Evolutionary conservation across 2,113 vertebrate genomes (phyloP).

Genomic region (Gymnogyps californianus): DNA sequence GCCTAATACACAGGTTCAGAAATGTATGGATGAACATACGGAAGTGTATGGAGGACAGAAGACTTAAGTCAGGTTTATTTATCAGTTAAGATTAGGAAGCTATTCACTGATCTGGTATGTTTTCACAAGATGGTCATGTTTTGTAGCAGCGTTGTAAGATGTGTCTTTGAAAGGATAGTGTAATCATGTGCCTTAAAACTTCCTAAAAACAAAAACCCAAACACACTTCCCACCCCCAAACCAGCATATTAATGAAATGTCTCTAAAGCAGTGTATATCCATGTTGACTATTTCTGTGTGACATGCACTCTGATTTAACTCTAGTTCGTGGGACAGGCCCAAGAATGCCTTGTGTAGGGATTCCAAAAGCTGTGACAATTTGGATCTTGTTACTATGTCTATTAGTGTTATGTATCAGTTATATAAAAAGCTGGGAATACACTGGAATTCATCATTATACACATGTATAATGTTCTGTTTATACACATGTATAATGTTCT

Average conservation of each 20-base stretch:
- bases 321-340: background rate
- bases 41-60: background rate
- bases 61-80: background rate
- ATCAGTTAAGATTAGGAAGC: background rate
- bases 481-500: background rate
- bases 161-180: background rate
- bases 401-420: accelerated
- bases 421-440: background rate
- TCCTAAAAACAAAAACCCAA: background rate
- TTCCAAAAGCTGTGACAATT: background rate
- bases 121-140: background rate
- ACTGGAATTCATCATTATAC: background rate
- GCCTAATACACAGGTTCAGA: background rate
- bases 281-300: background rate
- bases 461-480: background rate
- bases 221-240: background rate
- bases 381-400: background rate
- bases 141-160: background rate
- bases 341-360: background rate
- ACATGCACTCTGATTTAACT: background rate
- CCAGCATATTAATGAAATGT: background rate
- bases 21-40: background rate
- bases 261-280: background rate
- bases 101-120: background rate
- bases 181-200: background rate